A percentile compares a stretch with the other conserved stretches of the same genome.
phyloP scores from a whole-genome alignment of 2,113 vertebrate species.

The Xiphias gladius region DNA sequence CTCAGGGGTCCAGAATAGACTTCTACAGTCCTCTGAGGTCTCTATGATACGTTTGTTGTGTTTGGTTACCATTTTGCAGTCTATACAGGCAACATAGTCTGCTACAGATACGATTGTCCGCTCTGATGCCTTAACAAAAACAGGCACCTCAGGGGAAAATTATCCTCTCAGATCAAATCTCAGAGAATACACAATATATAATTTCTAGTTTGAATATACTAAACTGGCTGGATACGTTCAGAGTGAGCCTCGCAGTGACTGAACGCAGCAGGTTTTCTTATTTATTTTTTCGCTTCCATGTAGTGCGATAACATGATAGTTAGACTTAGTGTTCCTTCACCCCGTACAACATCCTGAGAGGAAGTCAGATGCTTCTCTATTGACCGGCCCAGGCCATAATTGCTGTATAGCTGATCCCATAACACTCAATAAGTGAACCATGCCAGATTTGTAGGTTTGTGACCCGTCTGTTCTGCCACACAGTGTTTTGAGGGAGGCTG shows the following conservation, averaged over 20 bases:
- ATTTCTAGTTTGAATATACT: constrained; percentile 13
- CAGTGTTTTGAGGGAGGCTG: constrained; percentile 19
- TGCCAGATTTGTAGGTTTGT: constrained; percentile 37
- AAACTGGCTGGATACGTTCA: too few species aligned
- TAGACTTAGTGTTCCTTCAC: background rate
- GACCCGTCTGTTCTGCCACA: constrained; percentile 27
- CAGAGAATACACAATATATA: constrained; percentile 6
- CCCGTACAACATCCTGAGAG: constrained; percentile 7
- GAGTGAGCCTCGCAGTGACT: constrained; percentile 7
- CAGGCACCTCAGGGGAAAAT: background rate
- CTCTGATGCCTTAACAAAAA: constrained; percentile 8
- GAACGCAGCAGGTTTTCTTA: background rate
- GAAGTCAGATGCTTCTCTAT: constrained; percentile 32
- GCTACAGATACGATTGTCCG: background rate
- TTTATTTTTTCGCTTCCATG: background rate
- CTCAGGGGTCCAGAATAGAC: background rate
- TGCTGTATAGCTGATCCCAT: constrained; percentile 25
- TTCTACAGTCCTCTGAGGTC: background rate
- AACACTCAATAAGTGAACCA: constrained; percentile 33
- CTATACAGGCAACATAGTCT: background rate
- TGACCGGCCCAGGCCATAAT: constrained; percentile 26
- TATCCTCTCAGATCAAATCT: constrained; percentile 3
- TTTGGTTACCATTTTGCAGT: background rate
- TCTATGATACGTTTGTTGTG: background rate
- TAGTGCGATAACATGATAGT: constrained; percentile 16